Evolutionary conservation across 1,140 invertebrate genomes (phyloP).

Genomic region (Copidosoma floridanum): DNA sequence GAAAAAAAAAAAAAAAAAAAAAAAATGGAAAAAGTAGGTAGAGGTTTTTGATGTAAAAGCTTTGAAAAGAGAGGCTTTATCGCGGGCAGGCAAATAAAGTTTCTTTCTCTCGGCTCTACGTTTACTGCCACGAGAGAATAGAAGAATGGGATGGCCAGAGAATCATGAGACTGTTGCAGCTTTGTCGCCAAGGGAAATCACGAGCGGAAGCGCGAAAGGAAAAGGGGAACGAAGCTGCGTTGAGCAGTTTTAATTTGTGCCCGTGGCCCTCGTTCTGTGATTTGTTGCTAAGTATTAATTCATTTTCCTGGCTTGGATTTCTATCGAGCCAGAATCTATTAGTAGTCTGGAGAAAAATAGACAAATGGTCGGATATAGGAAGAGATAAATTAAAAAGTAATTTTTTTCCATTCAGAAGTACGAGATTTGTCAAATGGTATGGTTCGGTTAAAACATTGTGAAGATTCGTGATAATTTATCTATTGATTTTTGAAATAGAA

Average conservation of each 20-base stretch:
- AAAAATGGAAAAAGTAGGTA: too few relatives aligned
- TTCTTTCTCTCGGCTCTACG: slow-evolving; percentile 3
- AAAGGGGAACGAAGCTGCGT: neutral
- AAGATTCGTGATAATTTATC: too few relatives aligned
- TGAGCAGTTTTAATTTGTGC: slow-evolving; percentile 30
- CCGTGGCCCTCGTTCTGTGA: slow-evolving; percentile 29
- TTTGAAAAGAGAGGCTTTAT: neutral
- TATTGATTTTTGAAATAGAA: too few relatives aligned
- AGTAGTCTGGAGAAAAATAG: too few relatives aligned
- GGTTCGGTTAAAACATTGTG: too few relatives aligned
- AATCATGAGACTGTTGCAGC: slow-evolving; percentile 4
- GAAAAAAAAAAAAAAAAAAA: neutral
- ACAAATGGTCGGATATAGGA: neutral
- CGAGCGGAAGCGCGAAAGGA: neutral
- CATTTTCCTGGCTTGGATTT: slow-evolving; percentile 32
- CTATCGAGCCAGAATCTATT: neutral
- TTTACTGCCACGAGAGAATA: neutral
- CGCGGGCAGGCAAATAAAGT: neutral
- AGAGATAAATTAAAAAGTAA: too few relatives aligned
- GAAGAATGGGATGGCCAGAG: neutral
- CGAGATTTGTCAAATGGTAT: too few relatives aligned
- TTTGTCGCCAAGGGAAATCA: neutral
- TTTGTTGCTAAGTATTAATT: slow-evolving; percentile 39
- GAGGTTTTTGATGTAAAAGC: too few relatives aligned
- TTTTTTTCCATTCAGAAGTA: too few relatives aligned